Conservation (phyloP, 2,888 invertebrate species). For the Melanostoma mellinum region DNA sequence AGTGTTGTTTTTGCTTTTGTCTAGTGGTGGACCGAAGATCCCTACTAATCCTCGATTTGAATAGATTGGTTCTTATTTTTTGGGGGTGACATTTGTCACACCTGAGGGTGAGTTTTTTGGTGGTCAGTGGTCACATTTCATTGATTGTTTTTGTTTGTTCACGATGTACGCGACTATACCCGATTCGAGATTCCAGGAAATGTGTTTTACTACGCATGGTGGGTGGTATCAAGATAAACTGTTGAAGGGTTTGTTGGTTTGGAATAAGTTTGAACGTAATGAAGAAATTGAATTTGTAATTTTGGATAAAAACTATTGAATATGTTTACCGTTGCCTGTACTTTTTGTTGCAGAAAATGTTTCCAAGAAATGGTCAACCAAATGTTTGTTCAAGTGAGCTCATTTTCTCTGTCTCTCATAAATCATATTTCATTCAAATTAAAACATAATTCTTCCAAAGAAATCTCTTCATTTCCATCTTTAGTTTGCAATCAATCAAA, state of each 20-base stretch:
- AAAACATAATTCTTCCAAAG: conserved; percentile 4
- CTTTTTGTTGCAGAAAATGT: not conserved
- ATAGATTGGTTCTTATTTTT: conserved; percentile 28
- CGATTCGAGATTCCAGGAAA: too few relatives aligned
- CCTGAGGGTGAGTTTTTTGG: conserved; percentile 26
- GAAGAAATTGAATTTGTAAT: too few relatives aligned
- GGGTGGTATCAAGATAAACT: conserved; percentile 12
- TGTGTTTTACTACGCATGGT: not conserved
- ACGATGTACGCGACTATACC: too few relatives aligned
- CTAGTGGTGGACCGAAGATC: conserved; percentile 8
- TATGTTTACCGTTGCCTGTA: too few relatives aligned
- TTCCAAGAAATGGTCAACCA: not conserved
- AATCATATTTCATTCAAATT: conserved; percentile 28
- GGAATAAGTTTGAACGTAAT: too few relatives aligned
- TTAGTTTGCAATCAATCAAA: conserved; percentile 56
- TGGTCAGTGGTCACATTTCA: conserved; percentile 21
- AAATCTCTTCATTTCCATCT: conserved; percentile 22
- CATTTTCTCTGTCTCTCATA: conserved; percentile 6
- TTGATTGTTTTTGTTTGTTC: too few relatives aligned
- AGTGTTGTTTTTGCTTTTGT: conserved; percentile 46
- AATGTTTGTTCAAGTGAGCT: not conserved
- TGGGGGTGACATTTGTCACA: conserved; percentile 45
- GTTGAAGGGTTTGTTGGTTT: too few relatives aligned
- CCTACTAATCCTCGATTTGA: conserved; percentile 42
- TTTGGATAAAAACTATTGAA: too few relatives aligned